phyloP scores from a whole-genome alignment of 2,113 vertebrate species.

The Microtus oregoni region DNA sequence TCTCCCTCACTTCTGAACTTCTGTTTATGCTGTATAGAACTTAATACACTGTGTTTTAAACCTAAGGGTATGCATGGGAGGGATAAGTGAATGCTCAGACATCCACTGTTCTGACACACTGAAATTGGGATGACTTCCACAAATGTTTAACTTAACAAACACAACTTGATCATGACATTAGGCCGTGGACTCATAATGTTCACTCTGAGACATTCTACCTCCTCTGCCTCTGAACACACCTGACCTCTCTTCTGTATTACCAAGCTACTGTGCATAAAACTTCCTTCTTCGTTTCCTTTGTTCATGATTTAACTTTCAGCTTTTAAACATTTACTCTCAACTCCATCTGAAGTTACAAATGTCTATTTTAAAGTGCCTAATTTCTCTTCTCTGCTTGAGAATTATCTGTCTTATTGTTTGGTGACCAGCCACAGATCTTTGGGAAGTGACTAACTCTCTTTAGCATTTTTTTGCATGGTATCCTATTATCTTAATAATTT shows the following conservation, averaged over 20 bases:
- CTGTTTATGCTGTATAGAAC: slow-evolving; percentile 49
- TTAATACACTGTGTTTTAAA: slow-evolving; percentile 22
- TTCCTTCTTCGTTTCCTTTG: background rate
- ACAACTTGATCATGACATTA: background rate
- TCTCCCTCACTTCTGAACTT: slow-evolving; percentile 43
- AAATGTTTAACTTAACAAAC: background rate
- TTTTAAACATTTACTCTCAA: background rate
- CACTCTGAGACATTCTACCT: background rate
- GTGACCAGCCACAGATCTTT: background rate
- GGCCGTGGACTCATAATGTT: background rate
- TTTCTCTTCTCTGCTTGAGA: background rate
- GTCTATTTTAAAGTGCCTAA: slow-evolving; percentile 2
- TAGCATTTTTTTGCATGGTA: background rate
- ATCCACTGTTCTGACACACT: background rate
- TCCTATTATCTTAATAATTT: background rate
- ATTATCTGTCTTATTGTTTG: slow-evolving; percentile 6
- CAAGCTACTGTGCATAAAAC: background rate
- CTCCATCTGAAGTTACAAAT: background rate
- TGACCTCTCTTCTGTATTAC: background rate
- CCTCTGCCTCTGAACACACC: fast-evolving
- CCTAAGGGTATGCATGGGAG: background rate
- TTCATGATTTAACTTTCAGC: slow-evolving; percentile 32
- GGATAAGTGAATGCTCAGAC: background rate
- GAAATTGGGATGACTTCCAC: background rate
- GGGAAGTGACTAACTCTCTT: slow-evolving; percentile 8